Evolutionary conservation across 2,888 invertebrate species (phyloP), one percentile per base, ranked within the genome.

Genomic region (Rotaria sp.): DNA sequence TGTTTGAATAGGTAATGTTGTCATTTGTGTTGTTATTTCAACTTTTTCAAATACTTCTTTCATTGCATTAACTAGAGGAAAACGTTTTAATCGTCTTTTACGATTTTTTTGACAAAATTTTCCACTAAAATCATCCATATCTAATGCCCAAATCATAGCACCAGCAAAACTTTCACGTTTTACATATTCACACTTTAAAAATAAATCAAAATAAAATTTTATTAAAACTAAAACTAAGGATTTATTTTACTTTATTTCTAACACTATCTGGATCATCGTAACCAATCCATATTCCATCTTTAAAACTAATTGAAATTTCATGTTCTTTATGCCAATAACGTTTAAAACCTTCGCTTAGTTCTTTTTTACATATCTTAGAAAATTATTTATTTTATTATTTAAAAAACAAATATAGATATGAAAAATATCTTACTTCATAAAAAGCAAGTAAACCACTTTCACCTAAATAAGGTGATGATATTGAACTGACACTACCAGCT

Each of bases 81-180:
- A 86, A n/a, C 67, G 67, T 30, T 18, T 13, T 18, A 86, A 85
- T 26, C 75, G 38, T 75, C 45, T 75, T 75, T 45, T 45, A 4
- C 75, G 84, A 75, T 75, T 75, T 48, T 86, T 86, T 55, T 59
- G 75, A 74, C 86, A 86, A 85, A 86, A 86, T 48, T 86, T 85
- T 75, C 86, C 86, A 59, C 55, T 85, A 74, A 85, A 85, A 85
- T 87, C 87, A 41, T 87, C 87, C 87, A 87, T 87, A 30, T 87
- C 84, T 24, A 84, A 59, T 50, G 85, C 59, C 87, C 87, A 87
- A 15, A 87, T 80, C 85, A 87, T 85, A 10, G 85, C 87, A 50
- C 87, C 87, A 74, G 45, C 84, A 7, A 87, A 84, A 26, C 85
- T 50, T 30, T 87, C 84, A 4, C 57, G 38, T 21, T 84, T 67